A percentile compares a stretch with the other conserved stretches of the same genome.
These are phyloP conservation scores for Corella eumyota DNA, from an alignment of 23 tunicate species.

Conservation along the genomic window DNA sequence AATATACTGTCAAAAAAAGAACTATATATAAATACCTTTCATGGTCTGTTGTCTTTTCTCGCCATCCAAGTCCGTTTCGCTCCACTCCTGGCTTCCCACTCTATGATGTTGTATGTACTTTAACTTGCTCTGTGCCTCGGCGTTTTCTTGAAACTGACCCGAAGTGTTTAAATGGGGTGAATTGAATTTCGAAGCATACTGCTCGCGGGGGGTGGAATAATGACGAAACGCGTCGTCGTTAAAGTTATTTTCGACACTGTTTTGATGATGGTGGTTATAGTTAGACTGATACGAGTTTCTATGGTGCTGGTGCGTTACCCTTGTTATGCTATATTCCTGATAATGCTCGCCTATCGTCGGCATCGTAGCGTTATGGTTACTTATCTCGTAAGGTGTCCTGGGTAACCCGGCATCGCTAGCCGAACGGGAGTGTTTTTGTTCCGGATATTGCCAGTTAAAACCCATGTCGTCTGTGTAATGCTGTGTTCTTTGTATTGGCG, in stretches of 20 bases:
- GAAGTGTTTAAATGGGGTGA: too few species aligned
- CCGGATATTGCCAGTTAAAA: conserved; percentile 20
- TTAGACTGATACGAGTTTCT: too few species aligned
- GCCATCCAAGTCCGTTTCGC: conserved; percentile 68
- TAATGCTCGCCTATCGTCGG: background rate
- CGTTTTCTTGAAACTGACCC: too few species aligned
- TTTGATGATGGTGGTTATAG: too few species aligned
- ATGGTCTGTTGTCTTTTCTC: conserved; percentile 46
- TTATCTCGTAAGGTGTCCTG: too few species aligned
- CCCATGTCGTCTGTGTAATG: conserved; percentile 5
- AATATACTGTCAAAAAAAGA: background rate
- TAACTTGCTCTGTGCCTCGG: too few species aligned
- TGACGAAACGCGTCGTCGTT: too few species aligned
- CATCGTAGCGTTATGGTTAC: conserved; percentile 5
- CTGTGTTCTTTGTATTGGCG: conserved; percentile 1
- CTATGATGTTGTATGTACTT: too few species aligned
- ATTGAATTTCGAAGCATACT: background rate
- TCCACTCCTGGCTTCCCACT: conserved; percentile 73
- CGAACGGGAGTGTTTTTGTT: background rate
- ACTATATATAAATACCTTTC: conserved; percentile 29
- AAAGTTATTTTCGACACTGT: too few species aligned
- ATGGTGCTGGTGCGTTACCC: too few species aligned
- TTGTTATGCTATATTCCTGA: too few species aligned
- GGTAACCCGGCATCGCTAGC: too few species aligned
- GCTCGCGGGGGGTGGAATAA: background rate